Base-by-base conservation (phyloP, 37 sponge, comb jelly and placozoan genomes). In the Amphimedon queenslandica region DNA sequence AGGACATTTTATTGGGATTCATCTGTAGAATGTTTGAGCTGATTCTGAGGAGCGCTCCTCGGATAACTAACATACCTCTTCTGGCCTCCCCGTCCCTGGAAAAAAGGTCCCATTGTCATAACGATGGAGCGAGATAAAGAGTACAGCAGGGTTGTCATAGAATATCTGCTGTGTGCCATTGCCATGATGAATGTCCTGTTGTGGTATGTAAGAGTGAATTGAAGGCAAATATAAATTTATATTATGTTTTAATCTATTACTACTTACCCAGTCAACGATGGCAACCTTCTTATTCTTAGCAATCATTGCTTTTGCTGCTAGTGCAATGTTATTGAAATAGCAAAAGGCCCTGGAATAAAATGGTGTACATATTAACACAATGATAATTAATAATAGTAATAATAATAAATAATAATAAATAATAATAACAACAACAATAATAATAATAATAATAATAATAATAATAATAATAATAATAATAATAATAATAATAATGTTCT, bases 101-200 rank as follows among this genome's bases (percentile, higher is more conserved):
- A 95, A 95, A 64, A 92, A 95, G 16, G 86, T 82, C 18, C 96
- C 92, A 67, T 92, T 83, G 76, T 95, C 96, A 60, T 86, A 88
- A 47, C 93, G 86, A 87, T 95, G 96, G 55, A 95, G 66, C 37
- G 93, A 92, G 2, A 95, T 76, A 40, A 60, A 79, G 18, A 95
- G 77, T 1, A 88, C 84, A 40, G 63, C 41, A 5, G 93, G 84
- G 57, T 88, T 86, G 66, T 95, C 93, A 51, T 90, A 90, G 73
- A 95, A 95, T 3, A 88, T 83, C 43, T 88, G 83, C 67, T 95
- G 96, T 16, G 90, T 85, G 0, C 96, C 96, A 64, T 86, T 92
- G 32, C 96, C 96, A 77, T 95, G 96, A 60, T 92, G 89, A 39
- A 95, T 84, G 55, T 92, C 92, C 94, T 93, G 73, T 24, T 16